Evolutionary conservation across 2,113 vertebrate genomes (phyloP).

Genomic region (Dicentrarchus labrax): DNA sequence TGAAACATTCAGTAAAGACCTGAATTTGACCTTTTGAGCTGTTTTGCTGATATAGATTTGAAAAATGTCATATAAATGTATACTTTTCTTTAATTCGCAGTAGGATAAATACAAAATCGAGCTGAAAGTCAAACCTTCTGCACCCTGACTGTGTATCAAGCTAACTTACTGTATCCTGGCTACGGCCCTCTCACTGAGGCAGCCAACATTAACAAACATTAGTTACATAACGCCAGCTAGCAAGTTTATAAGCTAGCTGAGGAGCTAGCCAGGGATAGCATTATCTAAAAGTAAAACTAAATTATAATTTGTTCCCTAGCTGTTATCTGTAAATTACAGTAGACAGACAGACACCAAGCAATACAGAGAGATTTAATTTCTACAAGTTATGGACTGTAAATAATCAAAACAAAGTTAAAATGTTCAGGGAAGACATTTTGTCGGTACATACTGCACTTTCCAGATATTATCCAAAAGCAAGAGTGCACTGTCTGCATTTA

Average conservation of each 20-base stretch:
- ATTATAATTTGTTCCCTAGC: no score
- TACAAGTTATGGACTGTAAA: background rate
- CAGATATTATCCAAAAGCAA: background rate
- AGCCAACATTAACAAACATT: no score
- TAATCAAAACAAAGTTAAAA: background rate
- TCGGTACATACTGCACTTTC: background rate
- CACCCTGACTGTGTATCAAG: background rate
- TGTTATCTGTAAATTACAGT: background rate
- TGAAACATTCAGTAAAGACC: no score
- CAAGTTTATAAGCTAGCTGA: no score
- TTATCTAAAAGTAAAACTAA: no score
- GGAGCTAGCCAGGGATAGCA: no score
- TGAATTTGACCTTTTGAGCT: background rate
- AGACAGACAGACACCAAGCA: background rate
- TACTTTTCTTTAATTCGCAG: background rate
- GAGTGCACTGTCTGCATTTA: background rate
- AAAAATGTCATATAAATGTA: background rate
- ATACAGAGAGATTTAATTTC: no score
- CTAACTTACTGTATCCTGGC: no score
- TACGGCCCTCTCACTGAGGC: no score
- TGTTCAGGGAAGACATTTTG: background rate
- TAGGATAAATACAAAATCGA: background rate
- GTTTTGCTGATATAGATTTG: background rate
- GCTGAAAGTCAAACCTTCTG: background rate
- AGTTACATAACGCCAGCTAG: no score